Evolutionary conservation across 1,140 invertebrate species (phyloP).

Genomic region (Latrodectus geometricus): DNA sequence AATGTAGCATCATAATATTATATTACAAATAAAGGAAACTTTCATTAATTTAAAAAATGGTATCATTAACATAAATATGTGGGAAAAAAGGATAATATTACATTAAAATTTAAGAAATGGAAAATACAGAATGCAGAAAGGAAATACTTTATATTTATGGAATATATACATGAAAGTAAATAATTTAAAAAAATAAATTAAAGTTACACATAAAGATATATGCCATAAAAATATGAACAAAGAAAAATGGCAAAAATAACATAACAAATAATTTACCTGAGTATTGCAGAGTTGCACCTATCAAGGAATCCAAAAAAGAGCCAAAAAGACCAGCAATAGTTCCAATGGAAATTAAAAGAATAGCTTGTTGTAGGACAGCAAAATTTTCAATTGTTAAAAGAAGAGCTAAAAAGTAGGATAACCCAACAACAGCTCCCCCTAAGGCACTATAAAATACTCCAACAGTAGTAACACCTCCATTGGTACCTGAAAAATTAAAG

Average conservation of each 20-base stretch:
- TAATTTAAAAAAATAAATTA: too few species aligned
- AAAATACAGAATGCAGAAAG: too few species aligned
- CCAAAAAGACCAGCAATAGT: slow-evolving; percentile 81
- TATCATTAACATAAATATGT: too few species aligned
- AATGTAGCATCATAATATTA: too few species aligned
- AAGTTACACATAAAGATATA: not conserved
- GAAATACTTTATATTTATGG: too few species aligned
- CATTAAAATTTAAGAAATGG: too few species aligned
- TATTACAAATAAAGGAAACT: too few species aligned
- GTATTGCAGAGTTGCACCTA: slow-evolving; percentile 88
- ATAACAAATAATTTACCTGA: slow-evolving; percentile 75
- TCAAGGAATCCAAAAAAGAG: slow-evolving; percentile 84
- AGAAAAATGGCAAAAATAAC: not conserved
- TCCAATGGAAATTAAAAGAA: slow-evolving; percentile 80
- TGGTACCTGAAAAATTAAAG: slow-evolving; percentile 76
- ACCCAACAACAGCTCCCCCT: slow-evolving; percentile 81
- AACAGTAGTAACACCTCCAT: slow-evolving; percentile 81
- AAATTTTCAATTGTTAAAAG: slow-evolving; percentile 75
- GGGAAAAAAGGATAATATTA: too few species aligned
- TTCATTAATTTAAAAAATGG: too few species aligned
- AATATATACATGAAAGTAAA: too few species aligned
- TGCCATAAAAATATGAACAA: not conserved
- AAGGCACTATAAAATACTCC: slow-evolving; percentile 80
- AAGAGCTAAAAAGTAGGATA: slow-evolving; percentile 79
- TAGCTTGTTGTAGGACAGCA: slow-evolving; percentile 77